Base-by-base conservation (phyloP, 2,888 invertebrate species). In the Beris morrisii region DNA sequence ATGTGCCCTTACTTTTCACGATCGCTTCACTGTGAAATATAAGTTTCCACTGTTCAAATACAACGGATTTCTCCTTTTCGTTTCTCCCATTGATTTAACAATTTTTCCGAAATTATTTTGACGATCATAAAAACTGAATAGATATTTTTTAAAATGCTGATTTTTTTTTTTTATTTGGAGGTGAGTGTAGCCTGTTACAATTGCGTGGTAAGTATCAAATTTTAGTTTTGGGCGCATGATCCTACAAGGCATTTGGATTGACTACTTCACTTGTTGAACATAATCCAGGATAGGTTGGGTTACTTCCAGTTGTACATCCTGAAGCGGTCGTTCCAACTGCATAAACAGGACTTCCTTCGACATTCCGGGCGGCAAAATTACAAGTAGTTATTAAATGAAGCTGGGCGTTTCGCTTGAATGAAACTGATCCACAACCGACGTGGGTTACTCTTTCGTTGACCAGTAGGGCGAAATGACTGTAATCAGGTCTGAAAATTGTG, bases 331-430 rank as follows among this genome's bases (percentile, higher is more conserved):
- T 28, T 9, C 73, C 73, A 2, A 64, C 52, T 3, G 6, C 58
- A 58, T 73, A 74, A 0, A 74, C 59, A n/a, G 44, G 15, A 69
- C 71, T 32, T 70, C 71, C 44, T 69, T 15, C 44, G 9, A 6
- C 31, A 31, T 64, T 64, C 70, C 74, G 74, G 30, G 75, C 59
- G 0, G 73, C 73, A 28, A 70, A 73, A 7, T 73, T 73, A 54
- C 73, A 74, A 0, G 52, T 73, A 43, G 52, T 50, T 4, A 9
- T 4, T 15, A 52, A 43, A 43, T 32, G 5, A 2, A 50, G 38
- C 9, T 9, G 13, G n/a, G 22, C 43, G 15, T 31, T 15, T 53
- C 30, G 6, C 43, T 50, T 61, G 22, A 12, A 61, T 4, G 61
- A 43, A 4, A 9, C 7, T 12, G 52, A 32, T 15, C 52, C 50